Base-by-base conservation (phyloP, 1,140 invertebrate species). In the Apocrypta bakeri region DNA sequence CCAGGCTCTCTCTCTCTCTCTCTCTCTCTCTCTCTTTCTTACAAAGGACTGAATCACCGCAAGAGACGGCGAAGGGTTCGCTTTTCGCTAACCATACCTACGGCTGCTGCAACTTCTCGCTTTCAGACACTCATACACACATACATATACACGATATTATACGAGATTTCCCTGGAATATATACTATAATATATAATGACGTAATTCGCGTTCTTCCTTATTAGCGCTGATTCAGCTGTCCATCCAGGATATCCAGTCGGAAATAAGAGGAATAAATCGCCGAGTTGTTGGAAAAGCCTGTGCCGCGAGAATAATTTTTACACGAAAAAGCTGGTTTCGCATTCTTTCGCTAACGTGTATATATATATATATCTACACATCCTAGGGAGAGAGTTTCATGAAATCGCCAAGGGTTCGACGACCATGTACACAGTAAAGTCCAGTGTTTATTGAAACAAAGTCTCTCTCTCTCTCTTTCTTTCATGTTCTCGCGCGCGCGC, bases 1-100 rank as follows among this genome's bases (percentile, higher is more conserved):
- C 63, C 63, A 29, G 25, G 24, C 63, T 8, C 63, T 64, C 42
- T 48, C 42, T 48, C 42, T 48, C 42, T 56, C 48, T 56, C 48
- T 37, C 33, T 37, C 33, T 37, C 33, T 37, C 33, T 37, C 33
- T 37, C 33, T 37, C 33, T 87, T 88, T 85, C 87, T 88, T 88
- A 90, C 89, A 91, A 92, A 91, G 89, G 89, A 91, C 90, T 91
- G 90, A 91, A 90, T 91, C 91, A 91, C 88, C 77, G 84, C 37
- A 11, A 27, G 27, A 64, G 25, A 31, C n/a, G 17, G 12, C 29
- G 33, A 24, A 72, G 48, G 48, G 48, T n/a, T 56, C 48, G 48
- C 48, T 56, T 56, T 56, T 56, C 48, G 48, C 21, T n/a, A 56
- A 56, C 48, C 7, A 56, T 56, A 56, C 48, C 17, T 17, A 48